Evolutionary conservation across 2,888 invertebrate genomes (phyloP), one percentile per base, ranked within the genome.

Genomic region (Drosophila paramelanica): DNA sequence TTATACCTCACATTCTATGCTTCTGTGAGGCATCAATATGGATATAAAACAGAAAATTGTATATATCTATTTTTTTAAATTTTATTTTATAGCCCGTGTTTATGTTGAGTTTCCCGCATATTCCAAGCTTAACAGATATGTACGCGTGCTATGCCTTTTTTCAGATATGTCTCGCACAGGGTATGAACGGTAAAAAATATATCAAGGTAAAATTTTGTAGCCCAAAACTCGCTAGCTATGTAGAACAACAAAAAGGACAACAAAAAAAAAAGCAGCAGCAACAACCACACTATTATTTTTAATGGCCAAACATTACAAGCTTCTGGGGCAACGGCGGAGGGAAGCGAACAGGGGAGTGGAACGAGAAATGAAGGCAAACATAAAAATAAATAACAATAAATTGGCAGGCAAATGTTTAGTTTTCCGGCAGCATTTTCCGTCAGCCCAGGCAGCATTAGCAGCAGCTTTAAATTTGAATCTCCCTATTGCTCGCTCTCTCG

Each of bases 331-430:
- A 38, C 38, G 53, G 45, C 20, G 43, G 42, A 1, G 6, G 5
- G 36, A 1, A n/a, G n/a, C 14, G 36, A 31, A 31, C 10, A n/a
- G 27, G 27, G 31, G 23, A 13, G 41, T 31, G 46, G 25, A 42
- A 43, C 38, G 67, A 39, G 20, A 61, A 71, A 59, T 49, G 81
- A 60, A 78, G 71, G 81, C 70, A 67, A 68, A 77, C 79, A 86
- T 86, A 86, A 87, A 85, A 88, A 86, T 86, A 86, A 86, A 86
- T 81, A 86, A 87, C 79, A 86, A 87, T 84, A 86, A 85, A 86
- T 86, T 86, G 85, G 87, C 85, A 88, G 70, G 78, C 76, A 84
- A 87, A 84, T 84, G 83, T 87, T 84, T 84, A 84, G 83, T 84
- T 84, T 87, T 81, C 67, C 81, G 83, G 83, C 81, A 67, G 69